Base-by-base conservation (phyloP, 2,888 invertebrate species). In the Nasonia oneida region DNA sequence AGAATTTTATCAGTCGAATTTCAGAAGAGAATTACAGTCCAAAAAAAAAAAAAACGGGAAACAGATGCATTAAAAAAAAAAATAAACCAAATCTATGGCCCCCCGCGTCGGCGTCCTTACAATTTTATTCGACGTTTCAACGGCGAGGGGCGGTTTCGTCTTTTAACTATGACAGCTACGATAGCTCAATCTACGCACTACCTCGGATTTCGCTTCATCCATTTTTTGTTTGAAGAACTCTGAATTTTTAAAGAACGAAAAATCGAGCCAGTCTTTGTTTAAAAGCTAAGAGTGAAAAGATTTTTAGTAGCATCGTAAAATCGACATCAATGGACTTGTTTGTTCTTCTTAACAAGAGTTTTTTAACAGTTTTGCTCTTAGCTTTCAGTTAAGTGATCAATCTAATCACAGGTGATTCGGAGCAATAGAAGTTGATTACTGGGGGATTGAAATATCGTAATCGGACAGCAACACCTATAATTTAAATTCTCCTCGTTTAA, bases 401-500 rank as follows among this genome's bases (percentile, higher is more conserved):
- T 73, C 18, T 39, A 57, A 73, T 57, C 73, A 73, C 6, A 61
- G 33, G 33, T 67, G 67, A 67, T 67, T n/a, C 33, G 15, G 61
- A 42, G 73, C 73, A 61, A 33, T 47, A 39, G 42, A 53, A 47
- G 67, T 67, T 67, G 50, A 75, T 82, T 82, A 82, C 37, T 74
- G 37, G 50, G 12, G 67, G 15, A 67, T 75, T 75, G 64, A 64
- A 77, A 77, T 57, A 83, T 61, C 57, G 29, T 53, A 83, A 77
- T 76, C 53, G 53, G 6, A 53, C 57, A 70, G 50, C 47, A 71
- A 77, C 77, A 83, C 29, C 23, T 53, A 70, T 83, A 47, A 83
- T 70, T 29, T 76, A 33, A 70, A 83, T 76, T 76, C 70, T 76
- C 39, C 50, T 67, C 14, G 37, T n/a, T 67, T 64, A 39, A 76